A percentile compares a stretch with the other conserved stretches of the same genome.
Evolutionary conservation across 23 tunicate species (phyloP).

Genomic region (Trididemnum clinides): DNA sequence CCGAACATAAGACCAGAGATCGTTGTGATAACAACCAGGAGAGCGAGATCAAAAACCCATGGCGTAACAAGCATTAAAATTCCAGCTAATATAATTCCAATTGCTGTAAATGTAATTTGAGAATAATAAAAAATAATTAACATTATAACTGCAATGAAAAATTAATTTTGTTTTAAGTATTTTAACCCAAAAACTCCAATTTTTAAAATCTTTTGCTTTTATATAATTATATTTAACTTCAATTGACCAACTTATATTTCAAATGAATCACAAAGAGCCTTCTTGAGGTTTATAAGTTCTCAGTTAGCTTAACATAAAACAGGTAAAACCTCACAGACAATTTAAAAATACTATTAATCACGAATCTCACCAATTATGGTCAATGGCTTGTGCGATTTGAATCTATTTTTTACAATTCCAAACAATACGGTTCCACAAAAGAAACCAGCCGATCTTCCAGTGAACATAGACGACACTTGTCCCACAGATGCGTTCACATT

Average conservation of each 20-base stretch:
- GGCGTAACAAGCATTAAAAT: slow-evolving; percentile 70
- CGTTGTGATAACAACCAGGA: slow-evolving; percentile 54
- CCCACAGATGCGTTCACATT: slow-evolving; percentile 73
- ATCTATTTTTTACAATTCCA: slow-evolving; percentile 43
- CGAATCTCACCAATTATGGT: slow-evolving; percentile 26
- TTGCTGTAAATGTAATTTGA: slow-evolving; percentile 63
- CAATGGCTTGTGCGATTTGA: slow-evolving; percentile 29
- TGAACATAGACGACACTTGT: slow-evolving; percentile 68
- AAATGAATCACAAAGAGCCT: no score
- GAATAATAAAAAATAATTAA: no score
- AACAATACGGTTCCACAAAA: slow-evolving; percentile 62
- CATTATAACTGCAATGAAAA: background rate
- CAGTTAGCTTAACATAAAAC: no score
- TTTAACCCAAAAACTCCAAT: no score
- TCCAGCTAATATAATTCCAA: slow-evolving; percentile 66
- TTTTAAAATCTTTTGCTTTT: no score
- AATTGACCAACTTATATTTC: no score
- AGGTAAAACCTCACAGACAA: no score
- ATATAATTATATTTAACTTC: no score
- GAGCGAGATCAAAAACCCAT: slow-evolving; percentile 64
- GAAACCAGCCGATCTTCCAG: slow-evolving; percentile 90
- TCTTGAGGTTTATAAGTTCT: no score
- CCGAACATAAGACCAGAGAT: slow-evolving; percentile 72
- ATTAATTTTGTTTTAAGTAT: background rate
- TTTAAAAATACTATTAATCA: no score